phyloP scores from a whole-genome alignment of 1,140 invertebrate genomes.

The Drosophila tsacasi region DNA sequence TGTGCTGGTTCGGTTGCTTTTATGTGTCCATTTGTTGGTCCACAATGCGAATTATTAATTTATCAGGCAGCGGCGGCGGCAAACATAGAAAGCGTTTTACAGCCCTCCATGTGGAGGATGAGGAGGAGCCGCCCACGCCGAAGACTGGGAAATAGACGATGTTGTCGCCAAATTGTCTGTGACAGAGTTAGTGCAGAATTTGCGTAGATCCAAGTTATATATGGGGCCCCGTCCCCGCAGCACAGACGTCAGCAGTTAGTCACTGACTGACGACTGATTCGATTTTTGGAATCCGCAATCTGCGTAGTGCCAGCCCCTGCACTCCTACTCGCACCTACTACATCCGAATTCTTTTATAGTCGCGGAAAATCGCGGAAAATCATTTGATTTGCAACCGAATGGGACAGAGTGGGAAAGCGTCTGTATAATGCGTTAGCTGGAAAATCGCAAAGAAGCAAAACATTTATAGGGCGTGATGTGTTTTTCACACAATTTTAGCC shows the following conservation, averaged over 20 bases:
- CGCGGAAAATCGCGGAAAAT: constrained; percentile 42
- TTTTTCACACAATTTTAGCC: constrained; percentile 39
- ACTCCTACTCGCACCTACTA: constrained; percentile 25
- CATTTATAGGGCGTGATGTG: constrained; percentile 74
- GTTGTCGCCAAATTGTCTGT: constrained; percentile 76
- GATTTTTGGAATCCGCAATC: constrained; percentile 55
- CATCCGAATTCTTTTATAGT: constrained; percentile 47
- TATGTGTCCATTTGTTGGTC: constrained; percentile 69
- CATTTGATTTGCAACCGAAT: constrained; percentile 60
- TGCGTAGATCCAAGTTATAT: constrained; percentile 67
- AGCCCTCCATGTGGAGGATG: constrained; percentile 36
- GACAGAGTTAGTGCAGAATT: constrained; percentile 70
- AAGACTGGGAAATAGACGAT: constrained; percentile 36
- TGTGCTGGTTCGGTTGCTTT: constrained; percentile 64
- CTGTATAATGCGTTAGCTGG: constrained; percentile 41
- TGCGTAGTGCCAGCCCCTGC: constrained; percentile 48
- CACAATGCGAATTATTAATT: constrained; percentile 71
- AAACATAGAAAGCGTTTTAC: constrained; percentile 71
- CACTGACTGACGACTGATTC: constrained; percentile 49
- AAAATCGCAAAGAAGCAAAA: constrained; percentile 35
- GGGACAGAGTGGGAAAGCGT: constrained; percentile 25
- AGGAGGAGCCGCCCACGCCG: constrained; percentile 37
- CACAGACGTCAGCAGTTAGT: constrained; percentile 66
- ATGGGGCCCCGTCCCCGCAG: constrained; percentile 9
- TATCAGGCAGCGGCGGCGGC: constrained; percentile 24